These are phyloP conservation scores for Drosophila oshimai DNA, from an alignment of 1,140 invertebrate genomes.

Conservation along the genomic window DNA sequence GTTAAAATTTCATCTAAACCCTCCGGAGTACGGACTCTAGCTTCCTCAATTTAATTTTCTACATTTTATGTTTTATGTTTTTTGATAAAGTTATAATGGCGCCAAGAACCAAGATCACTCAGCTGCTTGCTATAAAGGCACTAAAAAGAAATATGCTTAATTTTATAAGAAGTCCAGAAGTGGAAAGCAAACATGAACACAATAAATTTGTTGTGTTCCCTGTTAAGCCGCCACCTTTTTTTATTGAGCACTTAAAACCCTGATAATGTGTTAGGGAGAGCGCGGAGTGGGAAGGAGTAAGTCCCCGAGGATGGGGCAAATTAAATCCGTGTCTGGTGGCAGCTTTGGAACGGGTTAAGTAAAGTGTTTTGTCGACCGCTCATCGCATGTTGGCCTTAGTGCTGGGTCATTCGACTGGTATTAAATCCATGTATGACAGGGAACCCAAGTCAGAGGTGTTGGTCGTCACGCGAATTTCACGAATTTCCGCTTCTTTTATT, in stretches of 20 bases:
- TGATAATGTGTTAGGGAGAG: slow-evolving; percentile 3
- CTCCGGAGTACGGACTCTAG: no score
- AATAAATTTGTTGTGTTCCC: slow-evolving; percentile 14
- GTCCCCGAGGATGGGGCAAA: background rate
- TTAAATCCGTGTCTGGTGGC: slow-evolving; percentile 25
- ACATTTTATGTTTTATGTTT: no score
- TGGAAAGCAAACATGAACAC: background rate
- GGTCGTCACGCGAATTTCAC: slow-evolving; percentile 40
- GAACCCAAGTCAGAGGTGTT: background rate
- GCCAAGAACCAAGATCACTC: slow-evolving; percentile 2
- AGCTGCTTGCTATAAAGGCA: background rate
- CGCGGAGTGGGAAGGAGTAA: no score
- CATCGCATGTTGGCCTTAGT: slow-evolving; percentile 39
- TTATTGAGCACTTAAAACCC: slow-evolving; percentile 51
- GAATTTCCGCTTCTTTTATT: background rate
- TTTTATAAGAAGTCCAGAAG: slow-evolving; percentile 5
- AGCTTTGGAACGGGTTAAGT: slow-evolving; percentile 32
- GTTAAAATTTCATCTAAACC: no score
- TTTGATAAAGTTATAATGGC: background rate
- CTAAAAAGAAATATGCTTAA: no score
- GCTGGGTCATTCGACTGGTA: slow-evolving; percentile 41
- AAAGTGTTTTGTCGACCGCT: slow-evolving; percentile 50
- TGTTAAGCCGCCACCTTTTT: slow-evolving; percentile 25
- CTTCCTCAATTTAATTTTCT: background rate
- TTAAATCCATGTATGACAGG: slow-evolving; percentile 10